phyloP scores from a whole-genome alignment of 2,888 invertebrate species.

The Harpalus rufipes region DNA sequence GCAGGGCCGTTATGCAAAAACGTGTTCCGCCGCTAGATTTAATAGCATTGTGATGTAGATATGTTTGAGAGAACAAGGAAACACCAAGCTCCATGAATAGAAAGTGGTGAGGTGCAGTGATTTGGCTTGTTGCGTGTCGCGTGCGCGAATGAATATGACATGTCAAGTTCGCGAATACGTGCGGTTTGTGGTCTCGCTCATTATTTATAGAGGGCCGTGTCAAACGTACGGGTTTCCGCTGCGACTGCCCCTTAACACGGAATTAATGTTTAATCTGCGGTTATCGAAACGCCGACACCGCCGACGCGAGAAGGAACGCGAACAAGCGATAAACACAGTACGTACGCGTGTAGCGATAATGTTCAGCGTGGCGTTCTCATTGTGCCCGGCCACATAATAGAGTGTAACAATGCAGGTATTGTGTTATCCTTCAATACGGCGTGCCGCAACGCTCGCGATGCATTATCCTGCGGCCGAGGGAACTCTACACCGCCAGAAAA shows the following conservation, averaged over 20 bases:
- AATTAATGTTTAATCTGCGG: constrained; percentile 65
- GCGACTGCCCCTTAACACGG: constrained; percentile 54
- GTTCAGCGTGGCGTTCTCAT: constrained; percentile 58
- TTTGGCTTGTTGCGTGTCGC: constrained; percentile 23
- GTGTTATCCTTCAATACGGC: constrained; percentile 64
- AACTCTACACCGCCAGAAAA: constrained; percentile 46
- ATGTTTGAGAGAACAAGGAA: constrained; percentile 58
- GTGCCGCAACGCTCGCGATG: constrained; percentile 55
- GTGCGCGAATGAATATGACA: constrained; percentile 56
- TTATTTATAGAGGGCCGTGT: constrained; percentile 60
- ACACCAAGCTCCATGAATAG: constrained; percentile 42
- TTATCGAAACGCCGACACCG: constrained; percentile 49
- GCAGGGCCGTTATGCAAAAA: constrained; percentile 50
- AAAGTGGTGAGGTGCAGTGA: constrained; percentile 29
- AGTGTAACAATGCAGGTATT: constrained; percentile 66
- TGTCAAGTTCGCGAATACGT: constrained; percentile 44
- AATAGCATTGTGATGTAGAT: constrained; percentile 64
- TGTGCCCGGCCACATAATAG: constrained; percentile 58
- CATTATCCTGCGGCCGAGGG: constrained; percentile 49
- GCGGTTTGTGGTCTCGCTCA: constrained; percentile 42
- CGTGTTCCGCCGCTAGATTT: constrained; percentile 61
- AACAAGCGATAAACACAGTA: constrained; percentile 58
- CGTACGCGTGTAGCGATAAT: constrained; percentile 64
- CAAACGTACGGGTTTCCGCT: constrained; percentile 43
- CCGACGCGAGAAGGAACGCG: constrained; percentile 51